These are phyloP conservation scores for Pseudachorutes palmiensis DNA, from an alignment of 1,140 invertebrate genomes.

Conservation along the genomic window DNA sequence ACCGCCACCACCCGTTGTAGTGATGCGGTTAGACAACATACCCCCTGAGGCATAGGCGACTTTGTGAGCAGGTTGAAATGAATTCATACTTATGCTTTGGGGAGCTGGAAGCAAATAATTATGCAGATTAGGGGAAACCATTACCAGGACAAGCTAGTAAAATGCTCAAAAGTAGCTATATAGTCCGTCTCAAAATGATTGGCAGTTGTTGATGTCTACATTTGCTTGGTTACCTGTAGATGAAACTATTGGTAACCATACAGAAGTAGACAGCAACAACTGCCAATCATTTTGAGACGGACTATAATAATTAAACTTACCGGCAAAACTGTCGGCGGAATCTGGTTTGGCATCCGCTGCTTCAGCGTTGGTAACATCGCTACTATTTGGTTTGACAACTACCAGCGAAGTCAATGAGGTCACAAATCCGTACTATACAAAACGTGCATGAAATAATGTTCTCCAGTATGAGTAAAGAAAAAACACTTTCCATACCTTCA, in stretches of 20 bases:
- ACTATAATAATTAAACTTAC: constrained; percentile 15
- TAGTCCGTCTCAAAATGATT: neutral
- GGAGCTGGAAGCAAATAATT: constrained; percentile 4
- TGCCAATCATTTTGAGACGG: too few species aligned
- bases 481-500: constrained; percentile 45
- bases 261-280: too few species aligned
- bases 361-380: constrained; percentile 28
- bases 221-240: too few species aligned
- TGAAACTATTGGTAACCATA: neutral
- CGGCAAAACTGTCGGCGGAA: constrained; percentile 17
- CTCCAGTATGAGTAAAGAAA: too few species aligned
- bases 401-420: constrained; percentile 62
- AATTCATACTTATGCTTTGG: constrained; percentile 11
- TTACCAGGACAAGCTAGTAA: neutral
- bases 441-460: too few species aligned
- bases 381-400: constrained; percentile 54
- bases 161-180: neutral
- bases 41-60: constrained; percentile 9
- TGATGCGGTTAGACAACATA: neutral
- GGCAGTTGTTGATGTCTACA: too few species aligned
- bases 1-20: neutral
- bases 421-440: constrained; percentile 57
- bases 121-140: too few species aligned
- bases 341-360: constrained; percentile 20
- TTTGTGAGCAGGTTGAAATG: constrained; percentile 3